Conservation (phyloP, 2,797 vertebrate genomes). For the Anguilla obscura region DNA sequence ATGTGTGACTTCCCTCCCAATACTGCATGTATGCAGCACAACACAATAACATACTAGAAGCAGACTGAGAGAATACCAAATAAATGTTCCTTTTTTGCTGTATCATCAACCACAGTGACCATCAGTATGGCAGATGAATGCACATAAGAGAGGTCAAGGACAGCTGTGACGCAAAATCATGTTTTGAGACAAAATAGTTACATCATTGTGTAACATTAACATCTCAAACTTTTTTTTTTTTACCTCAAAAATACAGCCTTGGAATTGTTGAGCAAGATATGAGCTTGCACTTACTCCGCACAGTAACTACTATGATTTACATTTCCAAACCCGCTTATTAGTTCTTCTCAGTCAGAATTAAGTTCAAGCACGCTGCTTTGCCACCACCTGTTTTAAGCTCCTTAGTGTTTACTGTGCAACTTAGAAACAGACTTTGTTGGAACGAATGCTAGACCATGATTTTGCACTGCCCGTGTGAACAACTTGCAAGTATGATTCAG, state of each 20-base stretch:
- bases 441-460: neutral
- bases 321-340: neutral
- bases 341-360: neutral
- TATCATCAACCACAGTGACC: neutral
- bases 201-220: neutral
- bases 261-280: neutral
- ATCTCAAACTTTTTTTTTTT: neutral
- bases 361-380: neutral
- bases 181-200: neutral
- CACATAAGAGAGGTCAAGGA: neutral
- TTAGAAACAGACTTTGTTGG: neutral
- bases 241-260: neutral
- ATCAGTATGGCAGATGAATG: neutral
- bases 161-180: neutral
- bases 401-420: neutral
- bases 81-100: neutral
- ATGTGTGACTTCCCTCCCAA: neutral
- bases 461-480: neutral
- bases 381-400: neutral
- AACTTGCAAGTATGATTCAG: neutral
- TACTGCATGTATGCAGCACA: neutral
- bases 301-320: conserved; percentile 14
- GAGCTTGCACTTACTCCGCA: neutral
- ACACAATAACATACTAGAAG: neutral
- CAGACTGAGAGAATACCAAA: neutral